Evolutionary conservation across 2,888 invertebrate genomes (phyloP).

Genomic region (Yponomeuta cagnagella): DNA sequence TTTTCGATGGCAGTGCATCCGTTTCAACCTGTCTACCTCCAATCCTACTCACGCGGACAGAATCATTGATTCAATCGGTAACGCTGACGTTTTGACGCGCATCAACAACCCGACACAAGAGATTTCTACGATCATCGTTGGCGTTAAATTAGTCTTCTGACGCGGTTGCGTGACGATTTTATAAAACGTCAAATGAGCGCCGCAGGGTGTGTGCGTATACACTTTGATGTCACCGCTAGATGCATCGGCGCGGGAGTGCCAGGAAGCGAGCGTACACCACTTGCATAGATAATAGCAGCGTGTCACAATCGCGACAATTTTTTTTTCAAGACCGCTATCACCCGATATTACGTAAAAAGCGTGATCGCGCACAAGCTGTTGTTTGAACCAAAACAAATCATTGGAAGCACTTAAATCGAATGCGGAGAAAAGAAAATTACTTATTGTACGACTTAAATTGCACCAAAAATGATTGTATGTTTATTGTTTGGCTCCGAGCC

Average conservation of each 20-base stretch:
- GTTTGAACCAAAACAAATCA: background rate
- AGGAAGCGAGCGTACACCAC: slow-evolving; percentile 40
- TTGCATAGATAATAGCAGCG: slow-evolving; percentile 48
- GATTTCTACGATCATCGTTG: background rate
- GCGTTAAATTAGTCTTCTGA: slow-evolving; percentile 51
- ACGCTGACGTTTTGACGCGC: background rate
- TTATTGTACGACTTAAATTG: slow-evolving; percentile 2
- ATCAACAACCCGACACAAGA: background rate
- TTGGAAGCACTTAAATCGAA: background rate
- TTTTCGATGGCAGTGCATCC: slow-evolving; percentile 43
- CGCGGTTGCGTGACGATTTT: slow-evolving; percentile 21
- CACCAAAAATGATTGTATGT: background rate
- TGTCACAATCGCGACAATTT: slow-evolving; percentile 26
- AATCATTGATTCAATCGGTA: slow-evolving; percentile 40
- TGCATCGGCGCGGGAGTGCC: slow-evolving; percentile 35
- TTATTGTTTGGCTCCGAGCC: background rate
- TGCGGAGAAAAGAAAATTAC: background rate
- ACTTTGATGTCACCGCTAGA: slow-evolving; percentile 32
- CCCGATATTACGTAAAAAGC: background rate
- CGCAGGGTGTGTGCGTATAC: slow-evolving; percentile 28
- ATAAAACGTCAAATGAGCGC: slow-evolving; percentile 19
- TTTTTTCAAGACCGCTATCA: background rate
- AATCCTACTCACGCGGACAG: slow-evolving; percentile 33
- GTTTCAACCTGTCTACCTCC: slow-evolving; percentile 19
- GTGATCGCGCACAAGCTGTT: background rate